Base-by-base conservation (phyloP, 2,113 vertebrate species). In the Rhinogobius similis region DNA sequence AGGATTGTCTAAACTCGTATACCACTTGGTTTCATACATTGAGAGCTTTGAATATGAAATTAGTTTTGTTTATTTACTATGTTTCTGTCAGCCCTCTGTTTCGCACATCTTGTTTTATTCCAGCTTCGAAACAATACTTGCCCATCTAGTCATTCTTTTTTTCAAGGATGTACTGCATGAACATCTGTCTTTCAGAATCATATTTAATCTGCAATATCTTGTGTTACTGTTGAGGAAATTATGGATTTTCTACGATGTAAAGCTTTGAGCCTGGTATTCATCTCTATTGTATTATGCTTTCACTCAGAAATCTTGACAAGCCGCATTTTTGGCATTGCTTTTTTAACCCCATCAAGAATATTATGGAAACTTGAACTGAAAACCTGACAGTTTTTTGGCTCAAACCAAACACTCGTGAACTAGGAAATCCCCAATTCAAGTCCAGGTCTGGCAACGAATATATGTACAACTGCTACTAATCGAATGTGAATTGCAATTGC, bases 51-150 rank as follows among this genome's bases (percentile, higher is more conserved):
- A 56, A 27, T 16, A 56, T 26, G 53, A 56, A 56, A 56, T 56
- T 56, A 29, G 24, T 29, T 56, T 58, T 58, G 26, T 58, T 58
- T 58, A 29, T 58, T 58, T 14, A 18, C 24, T 29, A 29, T 14
- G 14, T 29, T 16, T 58, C 26, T 58, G 55, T 29, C 55, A 58
- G 55, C 26, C 55, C 16, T 58, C 55, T 58, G 55, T 27, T 55
- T 32, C 26, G 5, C 26, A 29, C 55, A 58, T 27, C 26, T 29
- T 58, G 55, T 58, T 58, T 29, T 29, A 58, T 58, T 27, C 24
- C 16, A 29, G 23, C 52, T 24, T 23, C 20, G 16, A 29, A 7
- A 58, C 55, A 18, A 20, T 58, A 29, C 50, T 23, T 52, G n/a
- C 11, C n/a, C n/a, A 10, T 52, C 1, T 16, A 55, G 23, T 55